A percentile compares a stretch with the other conserved stretches of the same genome.
phyloP scores from a whole-genome alignment of 2,888 invertebrate genomes.

The Cheilosia grossa region DNA sequence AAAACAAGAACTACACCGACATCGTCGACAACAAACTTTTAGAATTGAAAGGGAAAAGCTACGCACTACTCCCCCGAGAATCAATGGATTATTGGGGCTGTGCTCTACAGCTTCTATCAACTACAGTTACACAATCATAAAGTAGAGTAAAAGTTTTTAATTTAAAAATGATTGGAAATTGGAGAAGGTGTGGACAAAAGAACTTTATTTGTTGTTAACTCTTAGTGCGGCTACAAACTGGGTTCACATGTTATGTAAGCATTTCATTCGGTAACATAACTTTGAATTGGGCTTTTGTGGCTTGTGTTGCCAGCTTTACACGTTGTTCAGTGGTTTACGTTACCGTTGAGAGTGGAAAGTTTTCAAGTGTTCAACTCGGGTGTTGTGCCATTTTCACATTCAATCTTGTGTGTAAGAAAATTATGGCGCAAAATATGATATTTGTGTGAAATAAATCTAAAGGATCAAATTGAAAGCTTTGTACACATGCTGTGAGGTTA shows the following conservation, averaged over 20 bases:
- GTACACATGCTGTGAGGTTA: too few relatives aligned
- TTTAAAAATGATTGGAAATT: slow-evolving; percentile 71
- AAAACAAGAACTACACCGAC: slow-evolving; percentile 10
- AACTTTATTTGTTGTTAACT: slow-evolving; percentile 55
- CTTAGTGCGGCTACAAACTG: neutral
- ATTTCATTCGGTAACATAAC: slow-evolving; percentile 34
- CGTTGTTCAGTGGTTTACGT: slow-evolving; percentile 18
- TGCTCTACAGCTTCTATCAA: neutral
- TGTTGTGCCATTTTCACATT: neutral
- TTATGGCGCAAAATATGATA: too few relatives aligned
- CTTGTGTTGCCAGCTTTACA: slow-evolving; percentile 58
- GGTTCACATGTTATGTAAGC: slow-evolving; percentile 8
- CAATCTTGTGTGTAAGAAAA: too few relatives aligned
- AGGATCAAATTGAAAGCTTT: too few relatives aligned
- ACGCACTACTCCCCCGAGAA: slow-evolving; percentile 53
- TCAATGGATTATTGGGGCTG: slow-evolving; percentile 16
- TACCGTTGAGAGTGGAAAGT: neutral
- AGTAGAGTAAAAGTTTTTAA: slow-evolving; percentile 57
- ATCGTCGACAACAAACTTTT: slow-evolving; percentile 25
- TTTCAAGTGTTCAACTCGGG: neutral
- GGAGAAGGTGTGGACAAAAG: slow-evolving; percentile 55
- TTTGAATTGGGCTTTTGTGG: slow-evolving; percentile 65
- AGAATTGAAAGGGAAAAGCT: slow-evolving; percentile 46
- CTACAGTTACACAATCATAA: neutral
- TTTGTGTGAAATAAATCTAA: too few relatives aligned